A percentile compares a stretch with the other conserved stretches of the same genome.
Evolutionary conservation across 1,140 invertebrate species (phyloP).

Genomic region (Drosophila ananassae): DNA sequence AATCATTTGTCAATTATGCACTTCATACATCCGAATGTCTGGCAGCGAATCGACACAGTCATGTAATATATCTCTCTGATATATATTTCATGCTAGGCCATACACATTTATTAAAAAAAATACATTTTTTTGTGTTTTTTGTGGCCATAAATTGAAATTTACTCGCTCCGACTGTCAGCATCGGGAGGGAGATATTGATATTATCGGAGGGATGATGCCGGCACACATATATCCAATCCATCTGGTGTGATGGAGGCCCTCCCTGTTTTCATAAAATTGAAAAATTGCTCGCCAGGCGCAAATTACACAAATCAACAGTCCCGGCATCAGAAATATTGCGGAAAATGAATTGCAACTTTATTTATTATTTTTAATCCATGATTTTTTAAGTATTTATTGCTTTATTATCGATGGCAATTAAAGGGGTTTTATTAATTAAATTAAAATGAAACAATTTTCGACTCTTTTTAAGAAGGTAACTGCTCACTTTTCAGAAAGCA

Average conservation of each 20-base stretch:
- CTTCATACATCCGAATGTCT: constrained; percentile 53
- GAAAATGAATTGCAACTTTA: constrained; percentile 61
- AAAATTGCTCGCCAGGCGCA: constrained; percentile 68
- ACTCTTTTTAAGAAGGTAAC: neutral
- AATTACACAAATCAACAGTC: constrained; percentile 75
- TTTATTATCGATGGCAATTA: constrained; percentile 60
- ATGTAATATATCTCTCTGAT: constrained; percentile 44
- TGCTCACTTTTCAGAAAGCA: constrained; percentile 7
- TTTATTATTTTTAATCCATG: constrained; percentile 52
- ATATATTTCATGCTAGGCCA: constrained; percentile 29
- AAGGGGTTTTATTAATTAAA: constrained; percentile 30
- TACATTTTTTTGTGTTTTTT: constrained; percentile 16
- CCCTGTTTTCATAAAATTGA: constrained; percentile 60
- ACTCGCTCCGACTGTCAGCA: constrained; percentile 55
- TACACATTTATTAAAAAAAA: constrained; percentile 24
- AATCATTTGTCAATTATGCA: constrained; percentile 78
- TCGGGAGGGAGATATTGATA: constrained; percentile 37
- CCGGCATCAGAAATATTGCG: constrained; percentile 36
- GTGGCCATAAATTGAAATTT: constrained; percentile 71
- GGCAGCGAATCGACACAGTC: constrained; percentile 18
- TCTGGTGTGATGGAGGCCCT: neutral
- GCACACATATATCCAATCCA: constrained; percentile 12
- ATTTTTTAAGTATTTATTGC: constrained; percentile 47
- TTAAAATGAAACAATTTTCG: neutral
- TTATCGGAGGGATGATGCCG: constrained; percentile 2